Evolutionary conservation across 2,888 invertebrate genomes (phyloP), one percentile per base, ranked within the genome.

Genomic region (Idaea aversata): DNA sequence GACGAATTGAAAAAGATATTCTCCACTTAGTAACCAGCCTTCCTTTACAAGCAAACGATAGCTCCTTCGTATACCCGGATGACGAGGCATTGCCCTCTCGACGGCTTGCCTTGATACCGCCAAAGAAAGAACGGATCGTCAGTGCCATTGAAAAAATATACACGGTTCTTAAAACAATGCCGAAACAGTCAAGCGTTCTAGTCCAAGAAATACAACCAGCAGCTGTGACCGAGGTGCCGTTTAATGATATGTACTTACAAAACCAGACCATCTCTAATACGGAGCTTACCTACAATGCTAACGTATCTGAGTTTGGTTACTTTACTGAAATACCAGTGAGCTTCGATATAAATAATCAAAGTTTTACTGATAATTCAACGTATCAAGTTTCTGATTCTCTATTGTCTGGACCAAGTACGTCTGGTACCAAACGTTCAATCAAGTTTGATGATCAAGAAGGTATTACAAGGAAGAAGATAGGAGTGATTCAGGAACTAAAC

Each of bases 1-100:
- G 77, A 57, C 80, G 95, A 69, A 80, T 97, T 35, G 95, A 96
- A 75, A 94, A 94, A 75, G 96, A 95, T 0, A 95, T 97, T 62
- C 90, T 95, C 15, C 94, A 95, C 74, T 86, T 97, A 25, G 88
- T 91, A 0, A 88, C 84, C 0, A 82, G 88, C 63, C 70, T 91
- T n/a, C 90, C 90, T 0, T 81, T 84, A 0, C 58, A 61, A 62
- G 15, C 38, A 0, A 63, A 73, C 77, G 0, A 72, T 25, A 25
- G 25, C 25, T 25, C 25, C 25, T 25, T 25, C 25, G 25, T 25
- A 25, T 25, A 25, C 25, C 25, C 25, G 25, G 25, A 25, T 25
- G 25, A 25, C 25, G 25, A 25, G 25, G 25, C 25, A 0, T 64
- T 69, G 0, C 65, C 76, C n/a, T 35, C 70, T 47, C 68, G 72